A percentile compares a stretch with the other conserved stretches of the same genome.
phyloP scores from a whole-genome alignment of 1,140 invertebrate genomes.

The Bombus huntii region DNA sequence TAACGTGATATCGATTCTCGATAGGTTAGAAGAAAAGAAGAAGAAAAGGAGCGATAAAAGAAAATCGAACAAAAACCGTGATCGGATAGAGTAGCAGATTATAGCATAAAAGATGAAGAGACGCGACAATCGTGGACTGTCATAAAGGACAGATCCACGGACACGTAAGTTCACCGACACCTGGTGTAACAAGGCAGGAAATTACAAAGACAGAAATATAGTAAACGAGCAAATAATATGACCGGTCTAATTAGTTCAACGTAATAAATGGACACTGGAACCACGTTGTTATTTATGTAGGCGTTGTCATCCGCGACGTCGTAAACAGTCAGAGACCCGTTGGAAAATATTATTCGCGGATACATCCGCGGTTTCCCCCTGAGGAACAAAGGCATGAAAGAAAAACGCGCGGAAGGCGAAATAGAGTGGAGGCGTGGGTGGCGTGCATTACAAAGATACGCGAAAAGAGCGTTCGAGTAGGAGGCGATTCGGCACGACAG shows the following conservation, averaged over 20 bases:
- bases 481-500: conserved; percentile 59
- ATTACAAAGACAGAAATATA: conserved; percentile 46
- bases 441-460: conserved; percentile 58
- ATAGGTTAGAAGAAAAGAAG: background rate
- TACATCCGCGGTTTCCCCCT: conserved; percentile 30
- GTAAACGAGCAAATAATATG: conserved; percentile 39
- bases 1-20: too few relatives aligned
- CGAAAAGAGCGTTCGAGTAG: conserved; percentile 62
- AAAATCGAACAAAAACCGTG: background rate
- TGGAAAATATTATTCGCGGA: conserved; percentile 52
- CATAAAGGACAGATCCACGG: conserved; percentile 3
- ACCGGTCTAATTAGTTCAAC: conserved; percentile 45
- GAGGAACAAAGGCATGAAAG: conserved; percentile 52
- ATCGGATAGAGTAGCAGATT: background rate
- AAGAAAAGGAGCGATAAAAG: background rate
- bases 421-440: conserved; percentile 12
- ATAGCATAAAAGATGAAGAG: background rate
- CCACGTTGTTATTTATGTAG: conserved; percentile 38
- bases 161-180: background rate
- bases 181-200: conserved; percentile 41
- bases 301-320: conserved; percentile 26
- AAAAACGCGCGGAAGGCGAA: conserved; percentile 43
- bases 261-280: conserved; percentile 44
- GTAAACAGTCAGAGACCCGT: conserved; percentile 33
- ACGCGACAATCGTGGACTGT: background rate